These are phyloP conservation scores for Equus przewalskii DNA, from an alignment of 2,113 vertebrate species.

Conservation along the genomic window DNA sequence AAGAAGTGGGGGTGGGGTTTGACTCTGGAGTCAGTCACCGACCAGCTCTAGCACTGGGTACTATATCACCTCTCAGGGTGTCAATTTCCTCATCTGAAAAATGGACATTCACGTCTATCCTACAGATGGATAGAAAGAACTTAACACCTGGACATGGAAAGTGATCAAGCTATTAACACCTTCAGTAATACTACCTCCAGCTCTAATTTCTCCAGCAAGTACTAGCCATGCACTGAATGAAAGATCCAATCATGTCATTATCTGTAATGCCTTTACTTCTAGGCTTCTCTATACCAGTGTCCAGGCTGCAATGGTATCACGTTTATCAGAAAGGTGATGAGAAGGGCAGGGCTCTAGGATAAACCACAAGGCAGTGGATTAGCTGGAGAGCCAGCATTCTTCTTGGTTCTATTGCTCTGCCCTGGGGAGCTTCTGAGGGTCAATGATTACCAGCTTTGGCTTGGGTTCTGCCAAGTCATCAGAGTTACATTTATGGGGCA, in stretches of 20 bases:
- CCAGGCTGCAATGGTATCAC: accelerated
- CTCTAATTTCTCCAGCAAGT: neutral
- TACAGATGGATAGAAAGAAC: neutral
- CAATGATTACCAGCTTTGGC: conserved; percentile 73
- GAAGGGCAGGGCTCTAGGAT: conserved; percentile 5
- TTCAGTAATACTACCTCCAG: neutral
- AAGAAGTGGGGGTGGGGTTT: neutral
- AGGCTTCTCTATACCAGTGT: neutral
- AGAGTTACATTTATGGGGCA: conserved; percentile 67
- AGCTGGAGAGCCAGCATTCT: neutral
- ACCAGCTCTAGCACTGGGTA: neutral
- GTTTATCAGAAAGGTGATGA: neutral
- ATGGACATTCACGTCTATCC: no score
- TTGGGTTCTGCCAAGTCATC: neutral
- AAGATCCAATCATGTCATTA: accelerated
- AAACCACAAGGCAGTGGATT: neutral
- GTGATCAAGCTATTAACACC: neutral
- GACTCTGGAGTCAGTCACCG: neutral
- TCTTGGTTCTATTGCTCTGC: neutral
- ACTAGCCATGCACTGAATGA: neutral
- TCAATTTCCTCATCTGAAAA: neutral
- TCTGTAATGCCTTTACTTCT: neutral
- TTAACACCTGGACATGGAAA: neutral
- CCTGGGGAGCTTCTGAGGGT: neutral
- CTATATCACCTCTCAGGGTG: neutral